Evolutionary conservation across 1,140 invertebrate genomes (phyloP).

Genomic region (Euwallacea fornicatus): DNA sequence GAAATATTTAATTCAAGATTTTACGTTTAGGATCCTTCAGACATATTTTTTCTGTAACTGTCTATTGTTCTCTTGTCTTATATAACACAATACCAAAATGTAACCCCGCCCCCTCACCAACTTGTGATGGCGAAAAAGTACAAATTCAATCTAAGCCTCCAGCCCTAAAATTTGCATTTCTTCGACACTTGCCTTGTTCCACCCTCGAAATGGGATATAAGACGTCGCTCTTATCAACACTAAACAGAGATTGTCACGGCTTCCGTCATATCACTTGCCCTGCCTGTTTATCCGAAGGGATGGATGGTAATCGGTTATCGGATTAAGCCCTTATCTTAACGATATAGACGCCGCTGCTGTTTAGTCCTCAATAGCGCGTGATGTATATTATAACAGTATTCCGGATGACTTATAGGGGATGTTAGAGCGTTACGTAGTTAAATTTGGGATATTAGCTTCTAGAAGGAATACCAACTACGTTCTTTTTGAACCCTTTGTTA

Average conservation of each 20-base stretch:
- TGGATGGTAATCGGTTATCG: conserved; percentile 48
- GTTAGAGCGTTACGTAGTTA: background rate
- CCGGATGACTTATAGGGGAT: conserved; percentile 28
- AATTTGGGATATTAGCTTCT: too few relatives aligned
- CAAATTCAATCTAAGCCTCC: conserved; percentile 3
- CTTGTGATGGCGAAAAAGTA: background rate
- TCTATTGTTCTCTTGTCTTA: too few relatives aligned
- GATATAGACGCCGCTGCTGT: conserved; percentile 46
- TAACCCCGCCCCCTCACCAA: too few relatives aligned
- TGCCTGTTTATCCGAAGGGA: conserved; percentile 45
- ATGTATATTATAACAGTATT: conserved; percentile 28
- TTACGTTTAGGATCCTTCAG: too few relatives aligned
- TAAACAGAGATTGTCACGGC: conserved; percentile 50
- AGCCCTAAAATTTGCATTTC: conserved; percentile 25
- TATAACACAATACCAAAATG: too few relatives aligned
- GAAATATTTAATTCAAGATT: too few relatives aligned
- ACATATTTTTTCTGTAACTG: too few relatives aligned
- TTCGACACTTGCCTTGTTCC: conserved; percentile 26
- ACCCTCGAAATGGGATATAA: conserved; percentile 36
- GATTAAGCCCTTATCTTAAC: conserved; percentile 51
- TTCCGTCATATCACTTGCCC: conserved; percentile 43
- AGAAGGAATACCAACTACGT: too few relatives aligned
- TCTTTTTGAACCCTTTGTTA: too few relatives aligned
- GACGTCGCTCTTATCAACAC: conserved; percentile 45
- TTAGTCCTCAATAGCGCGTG: conserved; percentile 40